Base-by-base conservation (phyloP, 2,888 invertebrate species). In the Platycheirus albimanus region DNA sequence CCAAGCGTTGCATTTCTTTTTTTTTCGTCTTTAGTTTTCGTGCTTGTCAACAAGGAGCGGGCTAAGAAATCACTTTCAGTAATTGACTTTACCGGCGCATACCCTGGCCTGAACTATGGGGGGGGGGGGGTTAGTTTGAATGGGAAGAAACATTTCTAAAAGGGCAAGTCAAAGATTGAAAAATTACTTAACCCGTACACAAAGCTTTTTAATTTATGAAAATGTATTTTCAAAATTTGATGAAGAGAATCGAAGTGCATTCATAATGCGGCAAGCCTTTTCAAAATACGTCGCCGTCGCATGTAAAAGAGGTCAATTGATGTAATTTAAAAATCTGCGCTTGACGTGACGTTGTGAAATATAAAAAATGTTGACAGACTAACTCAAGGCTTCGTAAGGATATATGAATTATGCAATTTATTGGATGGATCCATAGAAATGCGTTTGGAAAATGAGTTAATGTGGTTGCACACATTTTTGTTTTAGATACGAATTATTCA, bases 1-100 rank as follows among this genome's bases (percentile, higher is more conserved):
- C 66, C 66, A 28, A 67, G 43, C 71, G 54, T 71, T 81, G 71
- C 66, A 71, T 61, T 81, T 61, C n/a, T n/a, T n/a, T n/a, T n/a
- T n/a, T n/a, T n/a, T n/a, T n/a, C n/a, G n/a, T n/a, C n/a, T n/a
- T n/a, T n/a, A n/a, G n/a, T 52, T 72, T 45, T 45, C 13, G 19
- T 30, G 61, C 33, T 41, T 8, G 56, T 36, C 47, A 58, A 56
- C 41, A 56, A 33, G 20, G 47, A 51, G 17, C 51, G 45, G 47
- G 19, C 36, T 45, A 72, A 52, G 72, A 38, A 74, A 56, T 74
- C 79, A 79, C 79, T 79, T 79, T 74, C 79, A 74, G 54, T 79
- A 74, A 79, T 79, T 74, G 67, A 61, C 33, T 74, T 56, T 41
- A 19, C 17, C 38, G 52, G 67, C 33, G n/a, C 28, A 10, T 15